Percentiles rank a stretch among this genome's conserved stretches.
These are phyloP conservation scores for Podotricha telesiphe DNA, from an alignment of 2,888 invertebrate genomes.

Conservation along the genomic window DNA sequence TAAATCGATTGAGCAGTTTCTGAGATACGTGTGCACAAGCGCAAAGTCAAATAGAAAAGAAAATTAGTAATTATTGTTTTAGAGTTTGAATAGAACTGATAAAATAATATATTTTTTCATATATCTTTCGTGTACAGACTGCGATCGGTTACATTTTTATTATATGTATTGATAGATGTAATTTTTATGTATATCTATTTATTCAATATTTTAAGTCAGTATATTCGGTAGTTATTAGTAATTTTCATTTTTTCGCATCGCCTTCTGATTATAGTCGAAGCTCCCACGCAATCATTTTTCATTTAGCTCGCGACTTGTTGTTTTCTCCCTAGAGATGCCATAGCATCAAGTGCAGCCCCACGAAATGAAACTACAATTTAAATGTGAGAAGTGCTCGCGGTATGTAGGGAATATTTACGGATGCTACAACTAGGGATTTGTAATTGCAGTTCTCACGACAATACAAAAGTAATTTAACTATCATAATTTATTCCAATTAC, in stretches of 20 bases:
- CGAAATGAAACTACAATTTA: slow-evolving; percentile 66
- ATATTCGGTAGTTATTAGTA: not conserved
- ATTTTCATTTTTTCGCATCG: slow-evolving; percentile 10
- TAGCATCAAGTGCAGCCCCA: slow-evolving; percentile 69
- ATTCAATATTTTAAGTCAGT: too few species aligned
- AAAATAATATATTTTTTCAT: too few species aligned
- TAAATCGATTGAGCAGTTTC: too few species aligned
- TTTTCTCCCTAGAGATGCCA: slow-evolving; percentile 63
- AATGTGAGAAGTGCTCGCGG: slow-evolving; percentile 71
- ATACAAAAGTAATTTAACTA: slow-evolving; percentile 32
- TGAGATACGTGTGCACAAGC: too few species aligned
- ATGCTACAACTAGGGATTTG: slow-evolving; percentile 59
- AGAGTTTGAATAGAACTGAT: too few species aligned
- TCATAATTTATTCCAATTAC: not conserved
- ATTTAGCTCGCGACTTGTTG: slow-evolving; percentile 72
- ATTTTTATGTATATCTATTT: too few species aligned
- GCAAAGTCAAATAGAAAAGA: too few species aligned
- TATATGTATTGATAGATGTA: too few species aligned
- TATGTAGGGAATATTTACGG: slow-evolving; percentile 50
- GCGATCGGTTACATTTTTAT: too few species aligned
- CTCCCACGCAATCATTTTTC: slow-evolving; percentile 76
- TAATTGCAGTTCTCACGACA: slow-evolving; percentile 61
- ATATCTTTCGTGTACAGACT: too few species aligned
- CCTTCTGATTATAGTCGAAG: slow-evolving; percentile 20
- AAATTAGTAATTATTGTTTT: too few species aligned